These are phyloP conservation scores for Gymnarchus niloticus DNA, from an alignment of 2,113 vertebrate genomes.

Conservation along the genomic window DNA sequence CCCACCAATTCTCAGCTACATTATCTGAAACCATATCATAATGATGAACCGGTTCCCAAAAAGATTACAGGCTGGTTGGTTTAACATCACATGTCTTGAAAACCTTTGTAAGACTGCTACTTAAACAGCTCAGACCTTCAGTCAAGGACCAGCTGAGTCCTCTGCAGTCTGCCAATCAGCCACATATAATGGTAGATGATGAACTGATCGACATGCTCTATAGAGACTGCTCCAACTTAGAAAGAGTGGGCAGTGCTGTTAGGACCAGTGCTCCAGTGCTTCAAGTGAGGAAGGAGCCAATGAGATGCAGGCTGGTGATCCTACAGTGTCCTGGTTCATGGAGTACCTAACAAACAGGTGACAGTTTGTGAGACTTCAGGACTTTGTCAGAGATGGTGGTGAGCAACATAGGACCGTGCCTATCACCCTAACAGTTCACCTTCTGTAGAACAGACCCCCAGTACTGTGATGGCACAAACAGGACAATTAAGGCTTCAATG, in stretches of 20 bases:
- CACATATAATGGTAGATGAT: neutral
- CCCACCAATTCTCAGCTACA: neutral
- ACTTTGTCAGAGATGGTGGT: no score
- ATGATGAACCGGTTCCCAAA: neutral
- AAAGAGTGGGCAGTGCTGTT: neutral
- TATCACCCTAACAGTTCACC: no score
- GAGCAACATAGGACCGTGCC: no score
- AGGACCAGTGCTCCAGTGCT: neutral
- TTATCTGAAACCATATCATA: neutral
- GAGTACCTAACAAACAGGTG: neutral
- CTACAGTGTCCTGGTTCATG: neutral
- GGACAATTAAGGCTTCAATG: no score
- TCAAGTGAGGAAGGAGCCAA: neutral
- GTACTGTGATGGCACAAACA: no score
- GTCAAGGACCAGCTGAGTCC: neutral
- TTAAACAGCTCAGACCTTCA: neutral
- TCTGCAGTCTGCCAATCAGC: neutral
- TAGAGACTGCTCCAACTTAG: neutral
- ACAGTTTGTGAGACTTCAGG: neutral
- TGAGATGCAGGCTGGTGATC: neutral
- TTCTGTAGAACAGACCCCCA: no score
- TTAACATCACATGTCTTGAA: neutral
- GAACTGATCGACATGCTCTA: neutral
- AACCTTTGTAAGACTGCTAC: neutral
- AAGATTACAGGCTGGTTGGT: neutral